phyloP scores from a whole-genome alignment of 2,113 vertebrate genomes.

The Lethenteron camtschaticum region DNA sequence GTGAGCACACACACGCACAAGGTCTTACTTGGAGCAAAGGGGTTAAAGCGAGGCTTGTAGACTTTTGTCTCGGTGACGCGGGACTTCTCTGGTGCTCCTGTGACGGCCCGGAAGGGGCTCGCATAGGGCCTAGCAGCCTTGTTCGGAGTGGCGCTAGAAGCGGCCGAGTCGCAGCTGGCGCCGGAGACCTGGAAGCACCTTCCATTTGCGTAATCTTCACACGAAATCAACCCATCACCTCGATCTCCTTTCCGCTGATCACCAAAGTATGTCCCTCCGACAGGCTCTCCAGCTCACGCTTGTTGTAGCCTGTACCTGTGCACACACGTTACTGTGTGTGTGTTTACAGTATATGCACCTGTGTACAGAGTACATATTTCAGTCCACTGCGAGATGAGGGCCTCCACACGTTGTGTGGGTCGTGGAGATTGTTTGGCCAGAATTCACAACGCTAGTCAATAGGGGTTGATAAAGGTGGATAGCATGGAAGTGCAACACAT shows the following conservation, averaged over 20 bases:
- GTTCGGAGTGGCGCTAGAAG: too few relatives aligned
- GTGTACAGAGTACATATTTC: not conserved
- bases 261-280: conserved; percentile 54
- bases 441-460: not conserved
- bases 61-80: conserved; percentile 15
- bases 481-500: not conserved
- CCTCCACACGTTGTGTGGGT: not conserved
- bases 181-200: conserved; percentile 46
- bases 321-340: not conserved
- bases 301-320: conserved; percentile 63
- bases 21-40: conserved; percentile 41
- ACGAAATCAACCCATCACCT: conserved; percentile 55
- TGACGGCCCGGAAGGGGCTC: too few relatives aligned
- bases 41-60: conserved; percentile 52
- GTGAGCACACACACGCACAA: conserved; percentile 2
- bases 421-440: not conserved
- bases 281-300: conserved; percentile 43
- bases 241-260: conserved; percentile 74
- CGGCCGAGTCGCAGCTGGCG: too few relatives aligned
- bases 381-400: not conserved
- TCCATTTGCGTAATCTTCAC: conserved; percentile 53
- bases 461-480: not conserved
- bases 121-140: too few relatives aligned
- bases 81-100: too few relatives aligned
- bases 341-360: not conserved